phyloP scores from a whole-genome alignment of 2,797 vertebrate genomes.

The Eleutherodactylus coqui region DNA sequence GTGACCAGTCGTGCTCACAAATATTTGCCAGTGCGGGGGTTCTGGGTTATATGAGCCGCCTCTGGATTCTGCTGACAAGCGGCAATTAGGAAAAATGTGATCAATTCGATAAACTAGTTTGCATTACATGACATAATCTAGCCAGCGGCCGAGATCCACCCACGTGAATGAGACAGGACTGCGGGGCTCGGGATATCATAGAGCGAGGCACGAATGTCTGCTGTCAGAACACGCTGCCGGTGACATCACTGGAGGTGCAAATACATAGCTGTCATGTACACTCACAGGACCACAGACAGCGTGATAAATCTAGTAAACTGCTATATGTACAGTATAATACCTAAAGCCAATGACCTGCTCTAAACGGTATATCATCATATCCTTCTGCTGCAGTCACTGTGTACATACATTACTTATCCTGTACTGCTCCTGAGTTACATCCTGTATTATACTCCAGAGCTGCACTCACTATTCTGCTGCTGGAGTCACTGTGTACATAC shows the following conservation, averaged over 20 bases:
- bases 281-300: not conserved
- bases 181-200: not conserved
- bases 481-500: not conserved
- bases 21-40: constrained; percentile 18
- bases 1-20: not conserved
- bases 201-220: not conserved
- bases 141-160: not conserved
- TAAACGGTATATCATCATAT: not conserved
- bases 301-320: not conserved
- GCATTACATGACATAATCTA: constrained; percentile 14
- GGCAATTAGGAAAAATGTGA: not conserved
- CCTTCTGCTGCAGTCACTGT: not conserved
- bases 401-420: not conserved
- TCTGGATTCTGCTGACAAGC: not conserved
- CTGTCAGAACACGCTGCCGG: not conserved
- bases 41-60: not conserved
- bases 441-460: not conserved
- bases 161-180: not conserved
- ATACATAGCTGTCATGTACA: not conserved
- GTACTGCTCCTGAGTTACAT: not conserved
- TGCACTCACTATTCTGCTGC: not conserved
- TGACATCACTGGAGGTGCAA: constrained; percentile 1
- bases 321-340: not conserved
- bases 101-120: not conserved
- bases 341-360: no score